These are phyloP conservation scores for Oreochromis mossambicus DNA, from an alignment of 2,797 vertebrate genomes.

Conservation along the genomic window DNA sequence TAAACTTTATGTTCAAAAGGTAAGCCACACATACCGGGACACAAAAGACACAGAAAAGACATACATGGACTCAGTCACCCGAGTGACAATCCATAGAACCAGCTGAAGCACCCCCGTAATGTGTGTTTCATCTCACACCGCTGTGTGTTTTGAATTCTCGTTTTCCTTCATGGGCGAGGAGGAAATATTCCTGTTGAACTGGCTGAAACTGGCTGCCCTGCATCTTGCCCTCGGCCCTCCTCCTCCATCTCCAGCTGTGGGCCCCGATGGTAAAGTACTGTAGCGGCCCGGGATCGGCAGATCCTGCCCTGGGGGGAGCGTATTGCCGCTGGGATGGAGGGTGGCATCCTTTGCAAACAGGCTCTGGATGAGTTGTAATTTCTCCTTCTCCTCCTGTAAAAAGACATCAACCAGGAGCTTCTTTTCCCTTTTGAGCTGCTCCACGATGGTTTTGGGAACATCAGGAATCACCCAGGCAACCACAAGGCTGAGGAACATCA, in stretches of 20 bases:
- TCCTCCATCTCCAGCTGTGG: slow-evolving; percentile 5
- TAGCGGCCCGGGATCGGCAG: slow-evolving; percentile 38
- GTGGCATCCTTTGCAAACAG: slow-evolving; percentile 74
- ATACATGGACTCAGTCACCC: background rate
- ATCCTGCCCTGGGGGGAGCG: slow-evolving; percentile 4
- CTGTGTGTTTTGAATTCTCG: slow-evolving; percentile 84
- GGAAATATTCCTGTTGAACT: slow-evolving; percentile 68
- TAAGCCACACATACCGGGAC: slow-evolving; percentile 19
- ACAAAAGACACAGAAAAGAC: slow-evolving; percentile 21
- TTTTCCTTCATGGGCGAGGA: slow-evolving; percentile 60
- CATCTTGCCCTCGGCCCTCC: slow-evolving; percentile 59
- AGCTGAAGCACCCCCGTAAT: background rate
- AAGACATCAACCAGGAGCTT: slow-evolving; percentile 90
- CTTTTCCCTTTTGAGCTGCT: slow-evolving; percentile 94
- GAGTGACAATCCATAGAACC: background rate
- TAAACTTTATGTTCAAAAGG: background rate
- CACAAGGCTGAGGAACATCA: slow-evolving; percentile 92
- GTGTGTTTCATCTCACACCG: slow-evolving; percentile 77
- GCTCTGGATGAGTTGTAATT: slow-evolving; percentile 86
- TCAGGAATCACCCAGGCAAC: slow-evolving; percentile 97
- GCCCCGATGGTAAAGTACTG: slow-evolving; percentile 56
- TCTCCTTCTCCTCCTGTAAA: slow-evolving; percentile 91
- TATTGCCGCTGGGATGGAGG: slow-evolving; percentile 1
- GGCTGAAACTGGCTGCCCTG: slow-evolving; percentile 83
- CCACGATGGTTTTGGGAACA: slow-evolving; percentile 91